These are phyloP conservation scores for Leucoraja ocellata DNA, from an alignment of 2,797 vertebrate species.

Conservation along the genomic window DNA sequence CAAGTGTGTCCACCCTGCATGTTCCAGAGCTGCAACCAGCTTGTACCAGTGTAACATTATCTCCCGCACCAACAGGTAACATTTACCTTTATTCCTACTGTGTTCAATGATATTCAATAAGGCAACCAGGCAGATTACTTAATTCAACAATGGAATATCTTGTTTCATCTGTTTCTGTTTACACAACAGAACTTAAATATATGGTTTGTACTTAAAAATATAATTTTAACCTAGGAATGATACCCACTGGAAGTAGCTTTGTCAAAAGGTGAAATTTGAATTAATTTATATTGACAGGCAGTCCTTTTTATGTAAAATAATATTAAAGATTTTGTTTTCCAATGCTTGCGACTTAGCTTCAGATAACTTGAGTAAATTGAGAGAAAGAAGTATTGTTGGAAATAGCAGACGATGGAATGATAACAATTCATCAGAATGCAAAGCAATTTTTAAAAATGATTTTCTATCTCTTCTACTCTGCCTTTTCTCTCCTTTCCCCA, in stretches of 20 bases:
- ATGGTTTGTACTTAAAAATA: not conserved
- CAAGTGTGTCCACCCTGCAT: slow-evolving; percentile 69
- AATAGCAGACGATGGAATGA: not conserved
- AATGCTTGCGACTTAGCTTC: slow-evolving; percentile 15
- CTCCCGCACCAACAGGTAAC: slow-evolving; percentile 85
- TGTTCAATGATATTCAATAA: not conserved
- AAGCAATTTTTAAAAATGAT: not conserved
- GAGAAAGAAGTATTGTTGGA: not conserved
- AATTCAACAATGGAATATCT: not conserved
- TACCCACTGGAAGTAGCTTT: not conserved
- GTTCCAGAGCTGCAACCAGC: slow-evolving; percentile 73
- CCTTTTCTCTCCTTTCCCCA: not conserved
- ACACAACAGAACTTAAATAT: not conserved
- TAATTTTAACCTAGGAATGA: not conserved
- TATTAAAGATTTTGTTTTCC: not conserved
- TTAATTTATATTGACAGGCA: not conserved
- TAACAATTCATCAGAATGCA: not conserved
- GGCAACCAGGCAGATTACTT: not conserved
- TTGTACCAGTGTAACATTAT: slow-evolving; percentile 67
- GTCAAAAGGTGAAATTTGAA: not conserved
- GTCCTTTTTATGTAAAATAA: not conserved
- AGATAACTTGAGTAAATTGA: not conserved
- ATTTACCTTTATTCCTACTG: not conserved
- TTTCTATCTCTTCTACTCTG: not conserved
- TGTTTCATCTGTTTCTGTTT: not conserved